Evolutionary conservation across 2,888 invertebrate species (phyloP).

Genomic region (Latrodectus elegans): DNA sequence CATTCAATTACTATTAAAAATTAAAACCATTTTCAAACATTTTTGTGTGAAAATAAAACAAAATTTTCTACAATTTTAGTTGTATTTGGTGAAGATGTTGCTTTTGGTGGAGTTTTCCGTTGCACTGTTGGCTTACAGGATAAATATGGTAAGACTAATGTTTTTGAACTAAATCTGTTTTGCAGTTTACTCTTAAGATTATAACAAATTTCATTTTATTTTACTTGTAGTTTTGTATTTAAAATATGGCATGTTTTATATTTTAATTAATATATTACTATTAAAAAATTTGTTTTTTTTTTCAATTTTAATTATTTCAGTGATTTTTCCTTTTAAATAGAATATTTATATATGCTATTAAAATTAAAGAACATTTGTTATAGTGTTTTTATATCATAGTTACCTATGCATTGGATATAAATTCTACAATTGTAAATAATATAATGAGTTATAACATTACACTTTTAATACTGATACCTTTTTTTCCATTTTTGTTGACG

Average conservation of each 20-base stretch:
- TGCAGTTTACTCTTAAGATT: neutral
- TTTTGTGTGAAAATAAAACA: too few relatives aligned
- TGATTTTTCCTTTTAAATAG: neutral
- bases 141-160: conserved; percentile 83
- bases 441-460: too few relatives aligned
- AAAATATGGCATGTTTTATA: neutral
- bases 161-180: neutral
- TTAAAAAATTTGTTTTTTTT: neutral
- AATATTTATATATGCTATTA: too few relatives aligned
- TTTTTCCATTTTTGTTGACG: too few relatives aligned
- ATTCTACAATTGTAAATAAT: too few relatives aligned
- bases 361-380: too few relatives aligned
- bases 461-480: too few relatives aligned
- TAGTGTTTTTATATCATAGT: too few relatives aligned
- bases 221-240: neutral
- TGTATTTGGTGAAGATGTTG: conserved; percentile 98
- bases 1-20: too few relatives aligned
- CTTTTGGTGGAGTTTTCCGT: conserved; percentile 98
- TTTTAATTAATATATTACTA: neutral
- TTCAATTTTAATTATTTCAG: neutral
- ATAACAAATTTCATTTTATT: neutral
- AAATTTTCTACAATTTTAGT: conserved; percentile 75
- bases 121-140: conserved; percentile 94
- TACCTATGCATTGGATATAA: too few relatives aligned
- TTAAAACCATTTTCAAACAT: too few relatives aligned